Conservation (phyloP, 2,797 vertebrate genomes). For the Ctenosaura bakeri region DNA sequence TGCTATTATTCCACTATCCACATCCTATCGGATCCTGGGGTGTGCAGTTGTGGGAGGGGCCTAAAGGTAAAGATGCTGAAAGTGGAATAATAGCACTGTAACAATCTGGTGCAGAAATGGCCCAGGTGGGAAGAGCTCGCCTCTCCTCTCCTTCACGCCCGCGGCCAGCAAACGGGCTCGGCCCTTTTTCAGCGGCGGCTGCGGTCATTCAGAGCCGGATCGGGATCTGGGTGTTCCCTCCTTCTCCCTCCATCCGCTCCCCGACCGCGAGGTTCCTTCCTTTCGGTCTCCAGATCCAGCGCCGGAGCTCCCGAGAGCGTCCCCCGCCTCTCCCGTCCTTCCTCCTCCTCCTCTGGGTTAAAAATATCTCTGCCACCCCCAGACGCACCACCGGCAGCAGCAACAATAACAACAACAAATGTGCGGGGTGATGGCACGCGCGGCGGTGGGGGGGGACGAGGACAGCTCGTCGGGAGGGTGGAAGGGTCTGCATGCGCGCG, state of each 20-base stretch:
- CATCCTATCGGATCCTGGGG: too few species aligned
- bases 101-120: too few species aligned
- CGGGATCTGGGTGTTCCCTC: too few species aligned
- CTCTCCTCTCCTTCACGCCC: not conserved
- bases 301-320: not conserved
- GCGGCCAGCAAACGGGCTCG: too few species aligned
- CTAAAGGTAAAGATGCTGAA: too few species aligned
- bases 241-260: not conserved
- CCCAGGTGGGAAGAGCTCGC: not conserved
- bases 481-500: not conserved
- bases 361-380: slow-evolving; percentile 25
- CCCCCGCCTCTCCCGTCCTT: not conserved
- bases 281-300: not conserved
- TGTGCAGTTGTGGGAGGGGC: too few species aligned
- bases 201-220: too few species aligned
- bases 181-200: too few species aligned
- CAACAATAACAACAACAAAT: too few species aligned
- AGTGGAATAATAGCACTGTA: too few species aligned
- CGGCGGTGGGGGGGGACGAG: not conserved
- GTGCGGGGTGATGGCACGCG: too few species aligned
- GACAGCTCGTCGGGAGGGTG: not conserved
- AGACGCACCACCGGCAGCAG: not conserved
- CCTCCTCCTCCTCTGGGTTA: not conserved
- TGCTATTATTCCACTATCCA: too few species aligned
- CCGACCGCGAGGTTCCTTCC: not conserved